Base-by-base conservation (phyloP, 2,113 vertebrate genomes). In the Prochilodus magdalenae region DNA sequence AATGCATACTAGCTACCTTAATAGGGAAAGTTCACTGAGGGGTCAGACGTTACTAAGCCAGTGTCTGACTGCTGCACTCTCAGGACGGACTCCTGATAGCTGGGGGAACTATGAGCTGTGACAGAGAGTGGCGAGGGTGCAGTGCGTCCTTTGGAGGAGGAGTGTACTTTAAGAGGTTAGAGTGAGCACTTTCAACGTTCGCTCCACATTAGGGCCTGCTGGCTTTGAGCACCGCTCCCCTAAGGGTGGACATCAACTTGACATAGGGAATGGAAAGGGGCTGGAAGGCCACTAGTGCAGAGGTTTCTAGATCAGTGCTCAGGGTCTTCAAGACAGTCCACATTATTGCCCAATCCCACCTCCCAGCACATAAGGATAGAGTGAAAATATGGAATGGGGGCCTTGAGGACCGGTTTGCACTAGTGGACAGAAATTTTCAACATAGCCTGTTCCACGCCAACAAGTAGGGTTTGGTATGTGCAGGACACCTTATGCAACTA, bases 1-100 rank as follows among this genome's bases (percentile, higher is more conserved):
- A 33, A 51, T 40, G 66, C 66, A 44, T 70, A 30, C 47, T 26
- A 53, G 73, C 30, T 24, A 24, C 55, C 73, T 40, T 62, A 53
- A 53, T 55, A 53, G 4, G 67, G 44, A 16, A 26, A 78, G 74
- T 67, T 78, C 44, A 77, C 22, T n/a, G 2, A 33, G 24, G 63
- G 63, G 76, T 53, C 76, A 55, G 62, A 29, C 26, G 67, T 78
- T 67, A 77, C 60, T 77, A 47, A 69, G 6, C 24, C 44, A 3
- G 49, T 27, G 60, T 51, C 70, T 63, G 15, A 51, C 26, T 26
- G 36, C 16, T 29, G 62, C 27, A 26, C 26, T 29, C 74, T 16
- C 15, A 20, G 16, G 15, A 22, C 10, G 4, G 62, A 51, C 8
- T 36, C 29, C 63, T 27, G n/a, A 66, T 36, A 55, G 49, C 63